phyloP scores from a whole-genome alignment of 2,797 vertebrate genomes.

The Chelon labrosus region DNA sequence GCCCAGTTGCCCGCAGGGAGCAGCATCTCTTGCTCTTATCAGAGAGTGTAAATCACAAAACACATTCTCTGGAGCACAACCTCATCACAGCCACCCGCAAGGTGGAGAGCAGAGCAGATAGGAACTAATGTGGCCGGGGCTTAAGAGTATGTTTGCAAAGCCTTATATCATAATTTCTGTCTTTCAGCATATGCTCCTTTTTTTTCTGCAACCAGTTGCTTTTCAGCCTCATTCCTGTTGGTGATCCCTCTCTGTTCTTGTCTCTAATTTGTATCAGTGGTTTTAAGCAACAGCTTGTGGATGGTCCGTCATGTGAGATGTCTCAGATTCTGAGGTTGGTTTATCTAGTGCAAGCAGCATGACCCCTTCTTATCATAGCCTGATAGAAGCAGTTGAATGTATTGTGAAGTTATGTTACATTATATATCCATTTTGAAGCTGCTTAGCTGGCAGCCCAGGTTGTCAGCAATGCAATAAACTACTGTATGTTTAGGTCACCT shows the following conservation, averaged over 20 bases:
- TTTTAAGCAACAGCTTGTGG: constrained; percentile 43
- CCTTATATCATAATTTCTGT: constrained; percentile 28
- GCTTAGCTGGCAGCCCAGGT: constrained; percentile 18
- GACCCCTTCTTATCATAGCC: constrained; percentile 57
- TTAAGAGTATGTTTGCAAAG: constrained; percentile 41
- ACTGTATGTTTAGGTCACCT: not conserved
- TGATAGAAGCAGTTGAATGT: constrained; percentile 39
- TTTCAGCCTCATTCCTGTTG: constrained; percentile 4
- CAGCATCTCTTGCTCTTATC: constrained; percentile 76
- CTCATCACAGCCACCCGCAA: constrained; percentile 69
- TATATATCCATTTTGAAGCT: constrained; percentile 15
- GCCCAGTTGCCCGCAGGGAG: constrained; percentile 79
- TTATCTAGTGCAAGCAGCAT: constrained; percentile 49
- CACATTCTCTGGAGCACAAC: constrained; percentile 73
- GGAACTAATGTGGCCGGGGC: constrained; percentile 51
- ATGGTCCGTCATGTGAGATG: constrained; percentile 60
- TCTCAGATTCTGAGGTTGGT: constrained; percentile 53
- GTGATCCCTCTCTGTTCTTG: constrained; percentile 10
- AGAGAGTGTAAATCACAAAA: constrained; percentile 75
- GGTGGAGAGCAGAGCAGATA: constrained; percentile 53
- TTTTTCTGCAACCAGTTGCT: not conserved
- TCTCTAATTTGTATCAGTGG: constrained; percentile 58
- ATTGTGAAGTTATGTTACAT: constrained; percentile 43
- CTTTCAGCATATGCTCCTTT: constrained; percentile 17
- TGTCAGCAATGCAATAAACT: constrained; percentile 11